Evolutionary conservation across 2,113 vertebrate species (phyloP).

Genomic region (Neolamprologus falcicula): DNA sequence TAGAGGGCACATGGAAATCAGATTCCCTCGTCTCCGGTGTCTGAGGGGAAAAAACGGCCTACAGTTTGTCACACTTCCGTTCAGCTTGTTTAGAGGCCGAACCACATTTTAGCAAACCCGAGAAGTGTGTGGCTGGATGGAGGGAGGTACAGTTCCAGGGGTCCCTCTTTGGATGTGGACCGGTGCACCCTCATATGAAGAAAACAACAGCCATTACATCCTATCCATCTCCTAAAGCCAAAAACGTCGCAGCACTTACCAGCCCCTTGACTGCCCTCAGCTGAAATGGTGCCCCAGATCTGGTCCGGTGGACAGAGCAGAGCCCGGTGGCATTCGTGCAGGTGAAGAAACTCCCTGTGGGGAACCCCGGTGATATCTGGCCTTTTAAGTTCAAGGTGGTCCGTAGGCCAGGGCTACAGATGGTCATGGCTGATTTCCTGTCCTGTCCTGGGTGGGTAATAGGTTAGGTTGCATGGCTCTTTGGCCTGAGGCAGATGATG

Average conservation of each 20-base stretch:
- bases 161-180: neutral
- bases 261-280: neutral
- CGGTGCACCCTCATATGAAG: neutral
- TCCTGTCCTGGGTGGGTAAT: neutral
- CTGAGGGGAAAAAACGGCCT: neutral
- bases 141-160: neutral
- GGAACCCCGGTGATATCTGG: neutral
- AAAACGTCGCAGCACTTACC: accelerated
- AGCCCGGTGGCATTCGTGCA: accelerated
- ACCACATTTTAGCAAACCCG: neutral
- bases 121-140: neutral
- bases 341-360: neutral
- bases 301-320: neutral
- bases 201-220: accelerated
- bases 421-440: neutral
- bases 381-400: neutral
- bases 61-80: accelerated
- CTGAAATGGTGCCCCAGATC: neutral
- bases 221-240: neutral
- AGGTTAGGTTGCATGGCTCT: neutral
- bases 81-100: neutral
- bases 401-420: neutral
- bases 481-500: neutral
- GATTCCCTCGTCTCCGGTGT: accelerated
- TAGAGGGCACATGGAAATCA: neutral